Base-by-base conservation (phyloP, 2,113 vertebrate genomes). In the Garra rufa region DNA sequence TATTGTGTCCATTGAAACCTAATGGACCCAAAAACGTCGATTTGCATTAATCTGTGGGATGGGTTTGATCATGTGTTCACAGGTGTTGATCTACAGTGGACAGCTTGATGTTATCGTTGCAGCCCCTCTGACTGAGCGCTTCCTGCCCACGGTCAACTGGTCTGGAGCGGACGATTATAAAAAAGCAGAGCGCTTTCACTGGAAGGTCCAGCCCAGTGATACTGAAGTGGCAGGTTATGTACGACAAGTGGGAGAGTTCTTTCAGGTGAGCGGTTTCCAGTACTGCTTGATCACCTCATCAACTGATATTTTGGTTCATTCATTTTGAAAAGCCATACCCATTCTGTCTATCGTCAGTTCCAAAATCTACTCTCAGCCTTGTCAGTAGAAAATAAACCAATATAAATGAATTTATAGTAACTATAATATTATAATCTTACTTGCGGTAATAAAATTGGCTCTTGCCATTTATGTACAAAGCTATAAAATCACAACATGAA, bases 51-150 rank as follows among this genome's bases (percentile, higher is more conserved):
- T 34, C 65, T 38, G 14, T 67, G 34, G 4, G 28, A 14, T 19
- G 7, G 70, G 44, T 43, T 28, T 79, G 38, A n/a, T 28, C 13
- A 3, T 74, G 8, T 76, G 5, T 83, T 24, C 65, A 21, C 86
- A 96, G 95, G 96, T 97, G 78, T 89, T 98, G 52, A 89, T 97
- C 52, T 97, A 97, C 91, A 97, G 88, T 0, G 96, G 96, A n/a
- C 96, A 97, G 85, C 93, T 97, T 88, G 97, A 97, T 69, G 91
- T 97, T 2, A 95, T 97, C 0, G 95, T 97, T 43, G 95, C 96
- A 17, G 95, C 95, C 0, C 88, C 95, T 8, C 88, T 97, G 83
- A 97, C 95, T 0, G 95, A 97, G 85, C 90, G 89, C 44, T 96
- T 96, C 90, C 89, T 97, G 85, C 91, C 92, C 15, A 90, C 94